Evolutionary conservation across 2,113 vertebrate genomes (phyloP).

Genomic region (Pteruthius melanotis): DNA sequence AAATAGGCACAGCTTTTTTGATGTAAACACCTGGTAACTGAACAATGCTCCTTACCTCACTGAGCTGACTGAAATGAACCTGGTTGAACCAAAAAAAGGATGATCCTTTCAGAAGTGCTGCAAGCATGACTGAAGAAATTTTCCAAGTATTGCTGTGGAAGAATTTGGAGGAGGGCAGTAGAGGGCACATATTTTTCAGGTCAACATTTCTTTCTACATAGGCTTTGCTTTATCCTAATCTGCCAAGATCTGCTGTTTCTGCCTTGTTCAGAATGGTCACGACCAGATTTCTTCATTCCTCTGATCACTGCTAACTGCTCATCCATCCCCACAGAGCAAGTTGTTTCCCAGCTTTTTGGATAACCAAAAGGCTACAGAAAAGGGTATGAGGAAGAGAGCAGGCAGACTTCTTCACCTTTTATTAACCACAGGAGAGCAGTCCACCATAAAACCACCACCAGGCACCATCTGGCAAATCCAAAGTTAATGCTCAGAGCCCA

Average conservation of each 20-base stretch:
- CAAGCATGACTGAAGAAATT: background rate
- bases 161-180: fast-evolving
- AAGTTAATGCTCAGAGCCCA: background rate
- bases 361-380: background rate
- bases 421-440: background rate
- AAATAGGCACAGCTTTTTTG: background rate
- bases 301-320: background rate
- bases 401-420: fast-evolving
- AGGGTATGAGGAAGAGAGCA: background rate
- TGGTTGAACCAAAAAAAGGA: fast-evolving
- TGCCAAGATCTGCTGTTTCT: background rate
- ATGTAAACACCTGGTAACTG: background rate
- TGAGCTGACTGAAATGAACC: background rate
- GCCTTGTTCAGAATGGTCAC: background rate
- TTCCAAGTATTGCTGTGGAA: background rate
- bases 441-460: background rate
- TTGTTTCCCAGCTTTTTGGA: background rate
- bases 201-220: background rate
- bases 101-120: background rate
- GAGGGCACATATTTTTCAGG: background rate
- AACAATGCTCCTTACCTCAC: background rate
- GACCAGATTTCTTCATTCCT: background rate
- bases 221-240: background rate
- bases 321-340: background rate
- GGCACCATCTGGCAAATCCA: background rate